These are phyloP conservation scores for Drosophila emarginata DNA, from an alignment of 2,888 invertebrate species.

Conservation along the genomic window DNA sequence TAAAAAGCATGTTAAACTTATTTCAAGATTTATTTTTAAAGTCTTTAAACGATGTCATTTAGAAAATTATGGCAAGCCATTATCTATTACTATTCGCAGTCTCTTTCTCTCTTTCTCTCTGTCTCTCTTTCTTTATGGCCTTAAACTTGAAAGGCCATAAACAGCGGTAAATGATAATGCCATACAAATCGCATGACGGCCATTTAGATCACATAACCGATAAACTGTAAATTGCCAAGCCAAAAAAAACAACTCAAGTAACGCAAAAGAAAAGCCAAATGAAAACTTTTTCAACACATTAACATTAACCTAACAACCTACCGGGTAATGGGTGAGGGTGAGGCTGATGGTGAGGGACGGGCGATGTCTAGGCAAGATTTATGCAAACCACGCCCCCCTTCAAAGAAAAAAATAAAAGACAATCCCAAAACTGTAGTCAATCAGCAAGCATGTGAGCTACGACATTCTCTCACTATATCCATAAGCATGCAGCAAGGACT, in stretches of 20 bases:
- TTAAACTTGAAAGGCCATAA: slow-evolving; percentile 16
- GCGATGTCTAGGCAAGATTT: slow-evolving; percentile 53
- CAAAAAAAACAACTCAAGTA: slow-evolving; percentile 27
- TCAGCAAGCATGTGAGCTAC: slow-evolving; percentile 56
- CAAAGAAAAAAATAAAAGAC: too few relatives aligned
- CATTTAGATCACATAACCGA: slow-evolving; percentile 76
- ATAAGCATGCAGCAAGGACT: background rate
- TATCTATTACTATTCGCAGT: too few relatives aligned
- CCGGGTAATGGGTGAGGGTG: too few relatives aligned
- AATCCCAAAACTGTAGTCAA: slow-evolving; percentile 52
- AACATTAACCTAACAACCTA: slow-evolving; percentile 56
- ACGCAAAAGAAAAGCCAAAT: slow-evolving; percentile 5
- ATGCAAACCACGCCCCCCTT: slow-evolving; percentile 37
- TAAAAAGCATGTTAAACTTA: slow-evolving; percentile 23
- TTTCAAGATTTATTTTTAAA: slow-evolving; percentile 2
- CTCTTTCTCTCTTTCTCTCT: too few relatives aligned
- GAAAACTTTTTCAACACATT: slow-evolving; percentile 57
- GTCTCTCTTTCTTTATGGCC: too few relatives aligned
- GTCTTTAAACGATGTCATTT: too few relatives aligned
- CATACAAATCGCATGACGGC: slow-evolving; percentile 64
- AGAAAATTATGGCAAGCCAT: too few relatives aligned
- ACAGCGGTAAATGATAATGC: slow-evolving; percentile 49
- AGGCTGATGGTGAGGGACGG: background rate
- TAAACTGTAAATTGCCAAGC: slow-evolving; percentile 72
- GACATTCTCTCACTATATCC: background rate